phyloP scores from a whole-genome alignment of 2,888 invertebrate species.

The Strigamia transsilvanica region DNA sequence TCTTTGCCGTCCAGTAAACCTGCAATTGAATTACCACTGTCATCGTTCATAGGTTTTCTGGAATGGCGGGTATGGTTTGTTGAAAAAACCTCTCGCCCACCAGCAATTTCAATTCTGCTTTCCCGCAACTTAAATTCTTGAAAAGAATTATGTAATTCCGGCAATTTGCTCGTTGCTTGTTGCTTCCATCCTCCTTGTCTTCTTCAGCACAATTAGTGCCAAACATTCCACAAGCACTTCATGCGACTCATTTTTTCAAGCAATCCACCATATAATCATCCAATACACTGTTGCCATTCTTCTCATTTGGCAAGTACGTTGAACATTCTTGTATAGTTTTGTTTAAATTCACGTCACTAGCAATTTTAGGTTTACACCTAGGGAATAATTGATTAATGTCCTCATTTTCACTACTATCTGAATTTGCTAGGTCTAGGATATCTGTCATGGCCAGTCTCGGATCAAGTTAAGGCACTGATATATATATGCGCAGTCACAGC shows the following conservation, averaged over 20 bases:
- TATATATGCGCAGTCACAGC: not conserved
- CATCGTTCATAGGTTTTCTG: conserved; percentile 70
- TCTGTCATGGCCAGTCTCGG: conserved; percentile 55
- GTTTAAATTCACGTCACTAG: conserved; percentile 58
- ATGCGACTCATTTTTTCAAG: conserved; percentile 1
- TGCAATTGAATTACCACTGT: conserved; percentile 58
- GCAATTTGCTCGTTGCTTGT: conserved; percentile 56
- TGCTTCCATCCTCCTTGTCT: conserved; percentile 7
- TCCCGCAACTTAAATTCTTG: conserved; percentile 57
- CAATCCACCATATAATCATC: conserved; percentile 1
- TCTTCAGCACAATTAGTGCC: conserved; percentile 49
- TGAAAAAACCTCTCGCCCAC: conserved; percentile 83
- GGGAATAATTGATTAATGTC: conserved; percentile 85
- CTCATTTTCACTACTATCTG: conserved; percentile 67
- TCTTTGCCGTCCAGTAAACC: conserved; percentile 57
- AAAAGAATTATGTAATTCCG: conserved; percentile 18
- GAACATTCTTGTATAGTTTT: conserved; percentile 51
- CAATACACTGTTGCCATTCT: conserved; percentile 19
- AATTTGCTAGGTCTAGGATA: conserved; percentile 55
- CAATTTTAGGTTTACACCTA: conserved; percentile 77
- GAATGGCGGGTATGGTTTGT: conserved; percentile 82
- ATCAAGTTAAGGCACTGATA: conserved; percentile 51
- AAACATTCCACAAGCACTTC: conserved; percentile 54
- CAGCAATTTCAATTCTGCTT: conserved; percentile 68
- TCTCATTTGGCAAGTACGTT: not conserved